Conservation (phyloP, 2,888 invertebrate genomes). For the Andrena praecox region DNA sequence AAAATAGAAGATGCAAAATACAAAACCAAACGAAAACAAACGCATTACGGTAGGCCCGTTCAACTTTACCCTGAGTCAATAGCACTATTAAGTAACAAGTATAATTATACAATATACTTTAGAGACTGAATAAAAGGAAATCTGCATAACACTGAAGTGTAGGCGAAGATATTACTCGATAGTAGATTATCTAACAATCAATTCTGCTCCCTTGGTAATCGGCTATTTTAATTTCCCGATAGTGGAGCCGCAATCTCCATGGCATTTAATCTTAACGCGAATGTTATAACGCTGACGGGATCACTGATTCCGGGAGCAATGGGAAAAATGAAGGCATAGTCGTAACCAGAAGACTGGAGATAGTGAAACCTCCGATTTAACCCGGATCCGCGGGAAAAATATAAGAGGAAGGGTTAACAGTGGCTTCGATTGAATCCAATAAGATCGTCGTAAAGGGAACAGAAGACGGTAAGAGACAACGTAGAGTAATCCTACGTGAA, state of each 20-base stretch:
- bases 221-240: background rate
- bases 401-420: slow-evolving; percentile 68
- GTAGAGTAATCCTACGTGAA: slow-evolving; percentile 79
- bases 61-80: no score
- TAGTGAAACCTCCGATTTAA: slow-evolving; percentile 47
- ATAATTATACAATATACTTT: no score
- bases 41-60: no score
- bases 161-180: no score
- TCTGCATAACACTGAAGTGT: no score
- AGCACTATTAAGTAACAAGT: no score
- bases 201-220: background rate
- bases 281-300: background rate
- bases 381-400: slow-evolving; percentile 35
- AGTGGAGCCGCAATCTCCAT: background rate
- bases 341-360: background rate
- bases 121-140: no score
- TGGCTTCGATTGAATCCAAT: slow-evolving; percentile 79
- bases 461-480: slow-evolving; percentile 74
- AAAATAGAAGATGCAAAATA: no score
- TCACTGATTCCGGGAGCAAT: background rate
- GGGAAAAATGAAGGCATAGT: slow-evolving; percentile 6
- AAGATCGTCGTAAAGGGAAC: slow-evolving; percentile 81
- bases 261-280: background rate
- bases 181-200: no score
- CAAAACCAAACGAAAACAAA: no score